Evolutionary conservation across 2,888 invertebrate genomes (phyloP), one percentile per base, ranked within the genome.

Genomic region (Liodrosophila aerea): DNA sequence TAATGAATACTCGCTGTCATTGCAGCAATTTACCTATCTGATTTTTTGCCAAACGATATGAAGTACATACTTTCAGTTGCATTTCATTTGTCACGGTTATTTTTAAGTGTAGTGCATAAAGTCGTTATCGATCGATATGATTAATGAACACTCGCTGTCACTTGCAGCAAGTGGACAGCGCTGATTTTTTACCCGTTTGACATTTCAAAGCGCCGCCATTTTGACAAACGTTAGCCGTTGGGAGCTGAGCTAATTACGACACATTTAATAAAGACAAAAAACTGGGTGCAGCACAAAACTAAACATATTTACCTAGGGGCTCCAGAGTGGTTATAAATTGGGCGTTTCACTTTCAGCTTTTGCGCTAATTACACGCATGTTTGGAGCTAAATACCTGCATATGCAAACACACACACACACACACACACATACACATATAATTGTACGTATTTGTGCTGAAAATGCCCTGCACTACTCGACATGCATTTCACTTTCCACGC

Each of bases 401-500:
- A n/a, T 30, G 30, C 9, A 11, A 4, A 18, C 16, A 40, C 13
- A 36, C 4, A n/a, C 3, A 30, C 47, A n/a, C 34, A 18, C 22
- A n/a, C 18, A 16, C 33, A 45, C 31, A 44, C 12, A 11, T 4
- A 9, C 30, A 16, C 4, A 31, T 9, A 22, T 37, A 34, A 15
- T 9, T 29, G 9, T 34, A 1, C 7, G 15, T 27, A 13, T 40
- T 37, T 30, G 12, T 16, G n/a, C 30, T 36, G 12, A 22, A 9
- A 44, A 33, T 31, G 11, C 37, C 18, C 47, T 44, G 16, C 9
- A 37, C 49, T 31, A 36, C 4, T 15, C 18, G 45, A 29, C 30
- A 43, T 40, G 36, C 61, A 46, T 71, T 76, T 66, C 81, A 66
- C 77, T 77, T 77, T 80, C 73, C 56, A 51, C 53, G 43, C 31